Evolutionary conservation across 2,888 invertebrate genomes (phyloP), one percentile per base, ranked within the genome.

Genomic region (Anagyrus pseudococci): DNA sequence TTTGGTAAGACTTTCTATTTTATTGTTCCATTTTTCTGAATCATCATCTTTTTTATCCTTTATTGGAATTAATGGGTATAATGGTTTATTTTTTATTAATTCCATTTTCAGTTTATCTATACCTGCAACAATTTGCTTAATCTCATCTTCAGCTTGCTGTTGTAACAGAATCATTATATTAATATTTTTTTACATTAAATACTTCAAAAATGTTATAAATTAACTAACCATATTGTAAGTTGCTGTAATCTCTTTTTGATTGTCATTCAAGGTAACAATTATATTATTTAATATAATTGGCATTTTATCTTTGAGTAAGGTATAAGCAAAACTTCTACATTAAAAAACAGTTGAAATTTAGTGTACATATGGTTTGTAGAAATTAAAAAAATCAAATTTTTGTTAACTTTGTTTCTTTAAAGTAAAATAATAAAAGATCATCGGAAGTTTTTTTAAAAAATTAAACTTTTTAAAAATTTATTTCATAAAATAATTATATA

Each of bases 201-300:
- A 13, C n/a, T 41, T 41, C 17, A n/a, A 33, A 13, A 6, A 33
- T 17, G 4, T 41, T 15, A 41, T n/a, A 8, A 8, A 8, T 41
- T 41, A 41, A 8, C 75, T 78, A 82, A 92, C 91, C 81, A 85
- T 81, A 66, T 90, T 90, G 80, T 86, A 86, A 69, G 83, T 74
- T 54, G 82, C 77, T 47, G 82, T 79, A 57, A 93, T 85, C 48
- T 84, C 80, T 50, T 86, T 85, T 76, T 91, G 92, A 69, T 85
- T 89, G 76, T 88, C 82, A 7, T 89, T 89, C 33, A 95, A 75
- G 62, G 85, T 85, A 78, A 98, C 97, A 65, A 97, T 88, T 0
- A 94, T 84, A 82, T 90, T 90, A 0, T 96, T 94, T 57, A 98
- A 77, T 72, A 97, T 96, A 0, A 94, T 85, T 1, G 98, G 98